Evolutionary conservation across 2,888 invertebrate genomes (phyloP), one percentile per base, ranked within the genome.

Genomic region (Caenorhabditis sp.): DNA sequence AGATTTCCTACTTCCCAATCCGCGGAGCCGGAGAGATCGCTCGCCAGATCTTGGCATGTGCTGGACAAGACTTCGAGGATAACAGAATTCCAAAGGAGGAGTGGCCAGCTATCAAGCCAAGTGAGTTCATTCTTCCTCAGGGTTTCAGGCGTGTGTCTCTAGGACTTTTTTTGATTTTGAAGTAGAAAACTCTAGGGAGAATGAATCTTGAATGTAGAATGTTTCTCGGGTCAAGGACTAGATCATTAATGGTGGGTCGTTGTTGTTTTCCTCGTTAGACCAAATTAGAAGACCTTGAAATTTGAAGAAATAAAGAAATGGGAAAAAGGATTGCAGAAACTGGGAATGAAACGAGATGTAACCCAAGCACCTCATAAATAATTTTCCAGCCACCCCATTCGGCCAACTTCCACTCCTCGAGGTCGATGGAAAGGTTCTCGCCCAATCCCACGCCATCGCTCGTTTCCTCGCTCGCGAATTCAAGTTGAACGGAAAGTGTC

Each of bases 381-480:
- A 26, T 10, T 59, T 81, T 86, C 51, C 79, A 85, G 87, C 70
- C 56, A 85, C 86, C n/a, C 88, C 88, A 26, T 88, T 88, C 66
- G 88, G 89, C 35, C 85, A 87, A 74, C 75, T 90, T 59, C 90
- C 90, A 35, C 76, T 88, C 5, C 82, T 90, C 44, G 86, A 87
- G 38, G 86, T 87, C 19, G 88, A 90, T 54, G 90, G 89, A 47
- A 84, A 86, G 61, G 61, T 64, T 26, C 80, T 90, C 26, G 83
- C 85, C 6, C 87, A 90, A 73, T 86, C 86, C 8, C 73, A 79
- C 51, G 84, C 90, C 19, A 89, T 89, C 31, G 80, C 84, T 12
- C 74, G 90, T 35, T 89, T 86, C 51, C 68, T 89, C 72, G 88
- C 86, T 7, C 64, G 80, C 10, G 61, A 87, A 61, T 85, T 85